Conservation (phyloP, 2,113 vertebrate genomes). For the Bubo bubo region DNA sequence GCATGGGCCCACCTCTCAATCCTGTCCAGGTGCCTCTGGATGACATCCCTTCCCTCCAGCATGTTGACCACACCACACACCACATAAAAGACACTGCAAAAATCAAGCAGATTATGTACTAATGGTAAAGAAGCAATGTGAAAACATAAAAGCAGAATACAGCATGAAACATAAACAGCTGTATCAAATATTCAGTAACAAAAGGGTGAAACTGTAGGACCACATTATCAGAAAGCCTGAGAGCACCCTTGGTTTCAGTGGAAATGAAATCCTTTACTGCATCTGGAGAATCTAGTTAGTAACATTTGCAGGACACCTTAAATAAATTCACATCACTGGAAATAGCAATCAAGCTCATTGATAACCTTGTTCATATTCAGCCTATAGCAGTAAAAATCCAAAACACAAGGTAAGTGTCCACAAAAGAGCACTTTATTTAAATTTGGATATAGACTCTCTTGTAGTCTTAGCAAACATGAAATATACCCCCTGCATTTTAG, state of each 20-base stretch:
- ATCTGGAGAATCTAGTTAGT: not conserved
- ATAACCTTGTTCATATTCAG: not conserved
- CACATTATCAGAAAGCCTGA: not conserved
- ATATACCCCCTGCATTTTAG: not conserved
- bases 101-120: not conserved
- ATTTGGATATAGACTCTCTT: not conserved
- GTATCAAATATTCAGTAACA: not conserved
- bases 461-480: not conserved
- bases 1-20: too few species aligned
- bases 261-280: not conserved
- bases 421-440: not conserved
- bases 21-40: too few species aligned
- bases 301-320: not conserved
- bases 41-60: too few species aligned
- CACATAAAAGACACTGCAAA: not conserved
- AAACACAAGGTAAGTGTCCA: not conserved
- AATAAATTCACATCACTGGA: not conserved
- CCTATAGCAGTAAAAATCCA: not conserved
- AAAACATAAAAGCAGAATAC: not conserved
- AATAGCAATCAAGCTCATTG: not conserved
- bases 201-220: not conserved
- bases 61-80: too few species aligned
- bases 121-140: not conserved
- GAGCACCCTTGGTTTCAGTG: not conserved
- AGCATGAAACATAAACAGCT: not conserved